Base-by-base conservation (phyloP, 2,113 vertebrate species). In the Paracanthobrama guichenoti region DNA sequence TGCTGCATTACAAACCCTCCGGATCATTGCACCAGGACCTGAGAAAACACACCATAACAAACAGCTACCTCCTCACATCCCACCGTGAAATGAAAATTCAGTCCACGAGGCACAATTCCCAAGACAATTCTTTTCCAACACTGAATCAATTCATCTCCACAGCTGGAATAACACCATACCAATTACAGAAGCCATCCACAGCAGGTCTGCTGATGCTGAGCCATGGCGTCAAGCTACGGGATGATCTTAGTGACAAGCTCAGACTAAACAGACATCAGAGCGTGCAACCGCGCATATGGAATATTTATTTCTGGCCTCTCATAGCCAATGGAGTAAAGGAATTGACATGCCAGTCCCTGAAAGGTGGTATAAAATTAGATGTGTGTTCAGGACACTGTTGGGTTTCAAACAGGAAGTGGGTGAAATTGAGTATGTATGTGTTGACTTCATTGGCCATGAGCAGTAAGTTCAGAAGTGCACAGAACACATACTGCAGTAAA, bases 81-180 rank as follows among this genome's bases (percentile, higher is more conserved):
- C 42, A 46, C 8, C 3, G 57, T n/a, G 24, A 39, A 18, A 62
- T 46, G n/a, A 16, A 79, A 20, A 26, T 64, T 79, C 59, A 26
- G 16, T 28, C 39, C 20, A 60, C 20, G 39, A 22, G n/a, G 53
- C 2, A 20, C 53, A 22, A 55, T 55, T 22, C 53, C 53, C 18
- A 55, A 55, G 1, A 22, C 53, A 55, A 11, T 11, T 42, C 28
- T 60, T 60, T 31, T 62, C 59, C 78, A 79, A 11, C 59, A 66
- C 42, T 14, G 9, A 80, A 67, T 81, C 64, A 71, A 81, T 81
- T 81, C 48, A 55, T 66, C 55, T 69, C 48, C 79, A 81, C 79
- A 71, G 79, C 64, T 71, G 79, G 79, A 81, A 67, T 69, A 81
- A 55, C 64, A 35, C 20, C 4, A 69, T 20, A 24, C 62, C 79